A percentile compares a stretch with the other conserved stretches of the same genome.
Conservation (phyloP, 1,140 invertebrate genomes). For the Arion vulgaris region DNA sequence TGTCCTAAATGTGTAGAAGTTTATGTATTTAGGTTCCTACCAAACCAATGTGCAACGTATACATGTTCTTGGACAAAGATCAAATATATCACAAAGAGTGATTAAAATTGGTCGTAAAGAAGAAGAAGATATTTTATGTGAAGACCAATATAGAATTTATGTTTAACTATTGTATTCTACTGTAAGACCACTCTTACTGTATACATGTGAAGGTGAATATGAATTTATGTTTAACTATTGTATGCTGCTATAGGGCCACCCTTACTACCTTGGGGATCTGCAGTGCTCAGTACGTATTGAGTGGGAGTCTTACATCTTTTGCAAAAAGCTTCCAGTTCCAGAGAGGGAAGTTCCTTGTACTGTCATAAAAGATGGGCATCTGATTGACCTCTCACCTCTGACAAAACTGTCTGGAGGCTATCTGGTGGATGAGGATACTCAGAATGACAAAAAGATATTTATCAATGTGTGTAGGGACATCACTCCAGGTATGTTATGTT, state of each 20-base stretch:
- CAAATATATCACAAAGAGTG: too few relatives aligned
- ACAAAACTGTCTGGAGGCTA: conserved; percentile 61
- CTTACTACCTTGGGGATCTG: conserved; percentile 52
- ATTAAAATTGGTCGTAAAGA: too few relatives aligned
- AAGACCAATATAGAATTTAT: too few relatives aligned
- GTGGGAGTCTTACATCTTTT: conserved; percentile 61
- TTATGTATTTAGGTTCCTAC: too few relatives aligned
- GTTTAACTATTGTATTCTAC: too few relatives aligned
- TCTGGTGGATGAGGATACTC: conserved; percentile 54
- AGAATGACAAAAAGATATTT: conserved; percentile 54
- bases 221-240: too few relatives aligned
- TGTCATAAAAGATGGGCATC: conserved; percentile 47
- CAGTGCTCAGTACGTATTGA: conserved; percentile 63
- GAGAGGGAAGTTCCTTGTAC: conserved; percentile 63
- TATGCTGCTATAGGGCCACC: conserved; percentile 56
- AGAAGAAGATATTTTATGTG: too few relatives aligned
- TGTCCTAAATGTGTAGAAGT: too few relatives aligned
- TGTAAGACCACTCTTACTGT: too few relatives aligned
- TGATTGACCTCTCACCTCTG: conserved; percentile 62
- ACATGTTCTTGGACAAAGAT: too few relatives aligned
- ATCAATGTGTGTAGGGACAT: conserved; percentile 69
- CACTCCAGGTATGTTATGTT: conserved; percentile 51
- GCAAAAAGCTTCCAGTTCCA: conserved; percentile 46
- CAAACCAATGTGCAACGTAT: too few relatives aligned
- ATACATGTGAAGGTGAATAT: too few relatives aligned